Evolutionary conservation across 2,888 invertebrate species (phyloP).

Genomic region (Chorisops tibialis): DNA sequence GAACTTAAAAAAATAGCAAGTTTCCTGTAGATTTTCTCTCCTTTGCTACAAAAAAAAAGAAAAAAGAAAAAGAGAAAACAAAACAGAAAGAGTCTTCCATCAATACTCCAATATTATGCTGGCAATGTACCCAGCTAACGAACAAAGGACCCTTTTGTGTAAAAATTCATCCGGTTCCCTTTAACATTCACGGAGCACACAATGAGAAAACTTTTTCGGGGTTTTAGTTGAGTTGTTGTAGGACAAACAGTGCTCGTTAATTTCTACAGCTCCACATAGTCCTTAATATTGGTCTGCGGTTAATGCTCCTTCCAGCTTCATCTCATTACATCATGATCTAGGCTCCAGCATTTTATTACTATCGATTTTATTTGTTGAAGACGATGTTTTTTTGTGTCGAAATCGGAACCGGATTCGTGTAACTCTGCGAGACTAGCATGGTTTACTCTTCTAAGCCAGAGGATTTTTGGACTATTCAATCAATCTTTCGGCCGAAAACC

Average conservation of each 20-base stretch:
- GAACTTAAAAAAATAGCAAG: slow-evolving; percentile 6
- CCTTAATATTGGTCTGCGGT: background rate
- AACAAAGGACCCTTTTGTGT: slow-evolving; percentile 7
- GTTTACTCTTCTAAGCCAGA: too few species aligned
- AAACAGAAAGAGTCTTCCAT: background rate
- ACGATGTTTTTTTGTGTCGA: too few species aligned
- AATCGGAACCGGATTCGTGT: too few species aligned
- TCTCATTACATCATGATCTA: too few species aligned
- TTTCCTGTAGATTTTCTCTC: background rate
- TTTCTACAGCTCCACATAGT: background rate
- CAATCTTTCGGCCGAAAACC: slow-evolving; percentile 1
- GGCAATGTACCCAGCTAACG: slow-evolving; percentile 2
- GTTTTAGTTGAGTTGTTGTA: slow-evolving; percentile 13
- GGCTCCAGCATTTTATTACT: too few species aligned
- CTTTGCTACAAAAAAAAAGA: background rate
- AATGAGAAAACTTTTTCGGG: slow-evolving; percentile 6
- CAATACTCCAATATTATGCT: slow-evolving; percentile 4
- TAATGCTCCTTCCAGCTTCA: background rate
- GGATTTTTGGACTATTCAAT: too few species aligned
- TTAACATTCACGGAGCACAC: background rate
- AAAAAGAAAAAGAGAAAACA: too few species aligned
- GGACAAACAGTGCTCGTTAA: slow-evolving; percentile 5
- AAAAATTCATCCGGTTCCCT: background rate
- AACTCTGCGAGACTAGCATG: too few species aligned
- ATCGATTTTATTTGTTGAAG: too few species aligned